Base-by-base conservation (phyloP, 2,113 vertebrate genomes). In the Rhea pennata region DNA sequence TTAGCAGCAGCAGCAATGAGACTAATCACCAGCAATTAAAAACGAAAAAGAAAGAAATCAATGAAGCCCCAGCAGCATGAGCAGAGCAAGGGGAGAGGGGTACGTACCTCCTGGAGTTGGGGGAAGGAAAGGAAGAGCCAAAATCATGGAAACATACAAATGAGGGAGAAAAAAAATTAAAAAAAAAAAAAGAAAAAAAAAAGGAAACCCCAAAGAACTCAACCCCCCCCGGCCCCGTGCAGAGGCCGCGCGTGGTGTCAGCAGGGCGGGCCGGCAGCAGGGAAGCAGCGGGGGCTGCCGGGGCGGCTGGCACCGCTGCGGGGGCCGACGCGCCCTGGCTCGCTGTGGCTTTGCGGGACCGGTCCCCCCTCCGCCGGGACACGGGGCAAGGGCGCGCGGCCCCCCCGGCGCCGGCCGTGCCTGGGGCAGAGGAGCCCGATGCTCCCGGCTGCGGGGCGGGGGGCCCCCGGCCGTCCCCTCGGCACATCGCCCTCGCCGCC, bases 31-130 rank as follows among this genome's bases (percentile, higher is more conserved):
- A 97, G 98, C 98, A 87, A 97, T 97, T 97, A 93, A 97, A 97
- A 98, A 97, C 48, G 44, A 95, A 98, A 96, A 97, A 85, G 94
- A 88, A 96, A 96, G 84, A 50, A 77, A 75, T 71, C 53, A 42
- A 97, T 15, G 44, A 93, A 96, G 98, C 98, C 98, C 97, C 98
- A 99, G 98, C 98, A 97, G 98, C 98, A 94, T 98, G 96, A 98
- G 98, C 98, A 97, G 98, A 98, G 98, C 98, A 31, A 92, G 97
- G 93, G 97, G 88, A 98, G 95, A 96, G 93, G 92, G 98, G 98
- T 99, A 99, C 99, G 98, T 99, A 99, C 99, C 99, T 99, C 99
- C 99, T 99, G 99, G 98, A 98, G 98, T 97, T 97, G 94, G 98
- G 97, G 98, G 96, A 97, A 96, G 99, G 99, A 99, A 99, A 98